Conservation (phyloP, 2,113 vertebrate genomes). For the Limnothrissa miodon region DNA sequence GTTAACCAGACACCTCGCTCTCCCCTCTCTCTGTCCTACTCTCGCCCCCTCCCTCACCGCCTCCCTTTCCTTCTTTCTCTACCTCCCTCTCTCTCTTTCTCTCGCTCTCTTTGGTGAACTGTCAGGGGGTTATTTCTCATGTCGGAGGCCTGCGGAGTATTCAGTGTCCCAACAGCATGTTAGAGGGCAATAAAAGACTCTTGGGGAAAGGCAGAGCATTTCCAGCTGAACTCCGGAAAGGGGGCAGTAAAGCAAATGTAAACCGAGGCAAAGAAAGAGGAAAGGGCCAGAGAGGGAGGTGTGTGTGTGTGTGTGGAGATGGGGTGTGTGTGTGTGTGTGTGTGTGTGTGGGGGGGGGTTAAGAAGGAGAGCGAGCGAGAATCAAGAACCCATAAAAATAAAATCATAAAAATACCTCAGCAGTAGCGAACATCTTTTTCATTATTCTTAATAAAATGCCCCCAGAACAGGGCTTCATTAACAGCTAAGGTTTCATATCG, state of each 20-base stretch:
- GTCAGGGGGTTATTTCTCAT: conserved; percentile 26
- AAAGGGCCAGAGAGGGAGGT: conserved; percentile 46
- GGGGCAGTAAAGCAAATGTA: conserved; percentile 63
- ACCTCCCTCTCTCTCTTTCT: not conserved
- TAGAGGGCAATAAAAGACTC: conserved; percentile 65
- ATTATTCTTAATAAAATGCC: conserved; percentile 57
- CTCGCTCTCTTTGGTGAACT: conserved; percentile 22
- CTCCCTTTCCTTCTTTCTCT: not conserved
- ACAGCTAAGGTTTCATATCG: conserved; percentile 60
- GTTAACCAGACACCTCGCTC: not conserved
- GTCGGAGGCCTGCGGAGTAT: conserved; percentile 55
- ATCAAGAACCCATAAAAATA: conserved; percentile 64
- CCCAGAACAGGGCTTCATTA: conserved; percentile 55
- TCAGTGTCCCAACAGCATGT: conserved; percentile 60
- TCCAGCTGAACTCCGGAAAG: conserved; percentile 65
- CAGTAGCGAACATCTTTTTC: conserved; percentile 66
- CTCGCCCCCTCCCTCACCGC: not conserved
- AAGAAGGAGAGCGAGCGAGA: conserved; percentile 32
- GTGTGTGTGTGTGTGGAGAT: too few species aligned
- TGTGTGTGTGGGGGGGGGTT: too few species aligned
- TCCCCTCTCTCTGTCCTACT: not conserved
- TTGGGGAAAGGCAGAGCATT: conserved; percentile 61
- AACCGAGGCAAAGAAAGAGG: conserved; percentile 53
- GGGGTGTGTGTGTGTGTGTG: too few species aligned
- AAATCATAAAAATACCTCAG: conserved; percentile 73